A percentile compares a stretch with the other conserved stretches of the same genome.
phyloP scores from a whole-genome alignment of 2,888 invertebrate species.

The Ophraella communa region DNA sequence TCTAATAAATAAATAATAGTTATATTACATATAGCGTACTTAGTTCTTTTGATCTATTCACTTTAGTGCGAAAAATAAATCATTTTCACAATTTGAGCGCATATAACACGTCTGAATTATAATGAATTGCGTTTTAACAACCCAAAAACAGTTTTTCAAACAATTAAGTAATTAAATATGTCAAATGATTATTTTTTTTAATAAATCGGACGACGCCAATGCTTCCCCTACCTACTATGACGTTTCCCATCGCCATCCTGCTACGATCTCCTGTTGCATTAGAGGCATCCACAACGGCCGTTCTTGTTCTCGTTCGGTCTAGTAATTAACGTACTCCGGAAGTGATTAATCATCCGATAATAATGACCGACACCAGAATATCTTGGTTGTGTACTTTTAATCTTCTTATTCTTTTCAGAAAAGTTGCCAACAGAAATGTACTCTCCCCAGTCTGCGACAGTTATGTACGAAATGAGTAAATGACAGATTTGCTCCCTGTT shows the following conservation, averaged over 20 bases:
- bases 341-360: conserved; percentile 60
- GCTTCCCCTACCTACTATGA: not conserved
- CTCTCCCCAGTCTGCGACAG: conserved; percentile 31
- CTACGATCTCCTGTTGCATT: not conserved
- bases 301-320: conserved; percentile 53
- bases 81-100: too few relatives aligned
- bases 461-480: conserved; percentile 9
- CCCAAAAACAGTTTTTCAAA: not conserved
- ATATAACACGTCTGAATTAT: too few relatives aligned
- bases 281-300: conserved; percentile 39
- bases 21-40: not conserved
- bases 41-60: conserved; percentile 19
- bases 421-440: conserved; percentile 35
- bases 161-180: too few relatives aligned
- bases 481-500: conserved; percentile 27
- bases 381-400: conserved; percentile 44
- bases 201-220: not conserved
- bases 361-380: conserved; percentile 60
- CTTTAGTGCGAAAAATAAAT: not conserved
- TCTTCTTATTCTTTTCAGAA: conserved; percentile 41
- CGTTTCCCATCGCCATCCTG: not conserved
- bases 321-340: conserved; percentile 60
- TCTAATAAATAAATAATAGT: conserved; percentile 11
- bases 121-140: too few relatives aligned
- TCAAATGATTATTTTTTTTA: not conserved